These are phyloP conservation scores for Enteromius mattozi DNA, from an alignment of 2,797 vertebrate genomes.

Conservation along the genomic window DNA sequence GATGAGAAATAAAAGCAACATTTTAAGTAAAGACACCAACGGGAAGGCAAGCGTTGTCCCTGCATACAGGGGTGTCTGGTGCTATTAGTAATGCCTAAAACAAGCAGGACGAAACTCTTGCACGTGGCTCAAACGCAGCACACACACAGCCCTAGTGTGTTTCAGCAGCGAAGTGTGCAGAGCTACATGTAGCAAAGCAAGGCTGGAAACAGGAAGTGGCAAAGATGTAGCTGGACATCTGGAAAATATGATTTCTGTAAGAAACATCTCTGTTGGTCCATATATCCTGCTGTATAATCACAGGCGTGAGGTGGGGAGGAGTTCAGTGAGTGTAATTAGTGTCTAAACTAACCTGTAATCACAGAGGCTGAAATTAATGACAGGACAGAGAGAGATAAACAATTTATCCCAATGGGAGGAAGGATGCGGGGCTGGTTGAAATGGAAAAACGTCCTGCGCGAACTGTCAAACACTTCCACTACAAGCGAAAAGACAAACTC, in stretches of 20 bases:
- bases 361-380: slow-evolving; percentile 58
- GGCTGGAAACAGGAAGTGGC: slow-evolving; percentile 46
- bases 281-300: slow-evolving; percentile 46
- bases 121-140: neutral
- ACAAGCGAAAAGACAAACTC: neutral
- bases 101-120: slow-evolving; percentile 14
- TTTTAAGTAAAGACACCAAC: neutral
- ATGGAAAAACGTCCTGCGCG: slow-evolving; percentile 9
- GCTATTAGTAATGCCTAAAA: slow-evolving; percentile 36
- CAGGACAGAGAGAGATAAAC: slow-evolving; percentile 55
- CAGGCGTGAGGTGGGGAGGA: slow-evolving; percentile 52
- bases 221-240: slow-evolving; percentile 46
- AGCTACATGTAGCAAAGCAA: slow-evolving; percentile 30
- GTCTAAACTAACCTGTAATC: slow-evolving; percentile 61
- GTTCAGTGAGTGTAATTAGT: slow-evolving; percentile 59
- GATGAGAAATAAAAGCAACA: slow-evolving; percentile 8
- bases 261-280: slow-evolving; percentile 18
- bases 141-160: slow-evolving; percentile 32
- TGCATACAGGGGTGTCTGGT: slow-evolving; percentile 22
- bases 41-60: slow-evolving; percentile 12
- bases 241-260: slow-evolving; percentile 46
- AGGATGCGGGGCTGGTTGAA: slow-evolving; percentile 29
- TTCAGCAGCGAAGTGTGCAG: slow-evolving; percentile 25
- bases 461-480: slow-evolving; percentile 42
- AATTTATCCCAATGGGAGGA: slow-evolving; percentile 37